A percentile compares a stretch with the other conserved stretches of the same genome.
Conservation (phyloP, 1,140 invertebrate species). For the Matsumurasca onukii region DNA sequence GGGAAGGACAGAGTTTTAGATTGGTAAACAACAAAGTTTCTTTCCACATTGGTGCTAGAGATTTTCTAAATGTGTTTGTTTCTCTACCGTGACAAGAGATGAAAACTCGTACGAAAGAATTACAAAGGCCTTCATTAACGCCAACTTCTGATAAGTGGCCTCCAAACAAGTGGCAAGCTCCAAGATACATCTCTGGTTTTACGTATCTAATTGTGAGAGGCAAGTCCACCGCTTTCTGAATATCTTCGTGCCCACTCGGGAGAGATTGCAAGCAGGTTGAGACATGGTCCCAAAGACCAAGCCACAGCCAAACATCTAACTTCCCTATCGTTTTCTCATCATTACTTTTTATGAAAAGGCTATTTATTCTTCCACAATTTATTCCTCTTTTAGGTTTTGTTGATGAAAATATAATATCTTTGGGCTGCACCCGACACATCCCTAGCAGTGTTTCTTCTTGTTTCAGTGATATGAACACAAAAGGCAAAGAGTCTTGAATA, state of each 20-base stretch:
- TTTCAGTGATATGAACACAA: background rate
- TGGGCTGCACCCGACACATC: background rate
- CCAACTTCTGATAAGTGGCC: background rate
- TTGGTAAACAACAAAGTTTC: background rate
- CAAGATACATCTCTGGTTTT: background rate
- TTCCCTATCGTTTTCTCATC: background rate
- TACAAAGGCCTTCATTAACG: background rate
- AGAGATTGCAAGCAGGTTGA: background rate
- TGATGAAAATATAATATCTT: background rate
- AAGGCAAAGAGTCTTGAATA: background rate
- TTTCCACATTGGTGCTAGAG: background rate
- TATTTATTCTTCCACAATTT: slow-evolving; percentile 2
- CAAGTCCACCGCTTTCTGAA: background rate
- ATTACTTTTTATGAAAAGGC: background rate
- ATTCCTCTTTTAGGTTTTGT: background rate
- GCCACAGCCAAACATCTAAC: slow-evolving; percentile 10
- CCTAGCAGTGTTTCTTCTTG: background rate
- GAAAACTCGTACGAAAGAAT: slow-evolving; percentile 1
- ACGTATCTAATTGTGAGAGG: background rate
- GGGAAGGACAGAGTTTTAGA: background rate
- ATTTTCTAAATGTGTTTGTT: slow-evolving; percentile 2
- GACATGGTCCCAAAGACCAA: slow-evolving; percentile 3
- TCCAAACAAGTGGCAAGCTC: background rate
- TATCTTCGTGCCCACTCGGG: background rate
- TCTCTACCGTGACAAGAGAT: background rate